These are phyloP conservation scores for Drosophila sucinea DNA, from an alignment of 1,140 invertebrate genomes.

Conservation along the genomic window DNA sequence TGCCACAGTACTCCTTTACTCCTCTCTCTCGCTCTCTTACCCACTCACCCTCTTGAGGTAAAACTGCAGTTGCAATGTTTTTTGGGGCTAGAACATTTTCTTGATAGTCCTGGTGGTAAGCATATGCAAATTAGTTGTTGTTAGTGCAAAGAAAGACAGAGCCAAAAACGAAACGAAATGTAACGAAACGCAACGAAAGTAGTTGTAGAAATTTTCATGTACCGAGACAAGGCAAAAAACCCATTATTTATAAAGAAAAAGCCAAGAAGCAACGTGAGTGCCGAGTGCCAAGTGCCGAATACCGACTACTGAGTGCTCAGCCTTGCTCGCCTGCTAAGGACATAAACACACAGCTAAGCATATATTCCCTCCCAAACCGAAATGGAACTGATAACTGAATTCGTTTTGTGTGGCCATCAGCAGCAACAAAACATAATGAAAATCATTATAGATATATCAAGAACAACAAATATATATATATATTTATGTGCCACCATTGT, in stretches of 20 bases:
- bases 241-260: neutral
- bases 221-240: constrained; percentile 7
- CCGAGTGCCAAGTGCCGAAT: too few species aligned
- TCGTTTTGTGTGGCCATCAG: neutral
- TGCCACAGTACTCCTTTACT: neutral
- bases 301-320: neutral
- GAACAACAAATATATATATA: neutral
- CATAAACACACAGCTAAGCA: constrained; percentile 9
- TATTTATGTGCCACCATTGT: neutral
- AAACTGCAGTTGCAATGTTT: constrained; percentile 20
- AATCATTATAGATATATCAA: constrained; percentile 7
- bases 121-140: constrained; percentile 41
- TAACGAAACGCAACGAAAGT: neutral
- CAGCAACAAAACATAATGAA: constrained; percentile 11
- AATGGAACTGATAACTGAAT: constrained; percentile 6
- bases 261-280: constrained; percentile 3
- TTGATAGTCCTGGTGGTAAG: constrained; percentile 21
- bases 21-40: neutral
- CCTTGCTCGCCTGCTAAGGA: neutral
- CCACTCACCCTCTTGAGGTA: neutral
- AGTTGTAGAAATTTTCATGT: constrained; percentile 1
- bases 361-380: neutral
- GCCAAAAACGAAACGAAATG: neutral
- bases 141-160: neutral
- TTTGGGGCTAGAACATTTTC: constrained; percentile 8